These are phyloP conservation scores for Mythimna vitellina DNA, from an alignment of 2,888 invertebrate species.

Conservation along the genomic window DNA sequence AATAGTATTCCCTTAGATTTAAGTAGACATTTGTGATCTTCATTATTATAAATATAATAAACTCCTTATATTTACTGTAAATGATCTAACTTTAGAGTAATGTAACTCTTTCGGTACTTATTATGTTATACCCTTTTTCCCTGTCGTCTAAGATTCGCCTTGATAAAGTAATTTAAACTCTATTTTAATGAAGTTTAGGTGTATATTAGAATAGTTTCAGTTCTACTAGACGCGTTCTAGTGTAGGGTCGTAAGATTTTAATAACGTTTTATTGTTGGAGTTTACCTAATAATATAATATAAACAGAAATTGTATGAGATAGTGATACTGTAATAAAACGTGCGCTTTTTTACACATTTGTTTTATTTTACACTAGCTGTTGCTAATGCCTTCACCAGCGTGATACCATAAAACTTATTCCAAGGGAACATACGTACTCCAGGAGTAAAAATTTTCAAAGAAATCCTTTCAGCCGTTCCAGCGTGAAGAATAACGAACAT, in stretches of 20 bases:
- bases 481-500: too few relatives aligned
- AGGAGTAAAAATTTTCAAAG: too few relatives aligned
- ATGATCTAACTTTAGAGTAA: constrained; percentile 55
- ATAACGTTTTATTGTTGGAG: constrained; percentile 69
- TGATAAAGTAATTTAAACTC: constrained; percentile 67
- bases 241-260: constrained; percentile 62
- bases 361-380: constrained; percentile 39
- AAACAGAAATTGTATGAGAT: constrained; percentile 72
- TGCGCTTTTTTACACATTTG: constrained; percentile 73
- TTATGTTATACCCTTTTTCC: constrained; percentile 52
- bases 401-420: too few relatives aligned
- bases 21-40: constrained; percentile 71
- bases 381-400: too few relatives aligned
- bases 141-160: constrained; percentile 68
- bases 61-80: constrained; percentile 61
- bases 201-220: constrained; percentile 65
- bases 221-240: constrained; percentile 70
- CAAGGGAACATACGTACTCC: too few relatives aligned
- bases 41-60: constrained; percentile 60
- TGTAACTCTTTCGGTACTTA: constrained; percentile 64
- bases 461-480: too few relatives aligned
- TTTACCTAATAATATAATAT: constrained; percentile 68
- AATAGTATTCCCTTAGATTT: constrained; percentile 64
- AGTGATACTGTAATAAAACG: constrained; percentile 77
- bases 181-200: constrained; percentile 65